Evolutionary conservation across 2,113 vertebrate species (phyloP).

Genomic region (Gallinago jamesoni): DNA sequence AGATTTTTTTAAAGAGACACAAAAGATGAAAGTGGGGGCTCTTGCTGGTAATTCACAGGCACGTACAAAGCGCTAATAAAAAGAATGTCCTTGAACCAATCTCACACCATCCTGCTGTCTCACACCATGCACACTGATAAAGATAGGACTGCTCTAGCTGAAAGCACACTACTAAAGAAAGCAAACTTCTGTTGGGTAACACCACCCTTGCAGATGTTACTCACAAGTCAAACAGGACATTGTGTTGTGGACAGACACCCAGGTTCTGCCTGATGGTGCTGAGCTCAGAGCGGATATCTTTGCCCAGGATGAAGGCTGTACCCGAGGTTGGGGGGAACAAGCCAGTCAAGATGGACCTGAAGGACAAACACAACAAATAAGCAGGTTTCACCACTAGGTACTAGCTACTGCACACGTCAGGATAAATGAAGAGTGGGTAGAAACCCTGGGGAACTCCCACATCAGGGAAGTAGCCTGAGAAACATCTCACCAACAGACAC

Average conservation of each 20-base stretch:
- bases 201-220: constrained; percentile 44
- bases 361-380: neutral
- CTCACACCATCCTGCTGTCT: neutral
- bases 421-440: neutral
- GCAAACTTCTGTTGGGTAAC: accelerated
- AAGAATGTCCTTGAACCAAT: neutral
- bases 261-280: constrained; percentile 89
- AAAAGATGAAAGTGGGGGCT: neutral
- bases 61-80: neutral
- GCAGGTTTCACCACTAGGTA: neutral
- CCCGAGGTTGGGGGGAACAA: constrained; percentile 94
- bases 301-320: constrained; percentile 94
- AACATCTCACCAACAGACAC: neutral
- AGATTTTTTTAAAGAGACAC: neutral
- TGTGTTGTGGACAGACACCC: constrained; percentile 96
- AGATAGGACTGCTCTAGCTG: neutral
- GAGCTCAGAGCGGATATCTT: constrained; percentile 91
- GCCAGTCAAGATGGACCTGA: constrained; percentile 96
- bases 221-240: constrained; percentile 96
- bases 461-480: neutral
- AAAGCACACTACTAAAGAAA: neutral
- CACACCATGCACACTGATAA: accelerated
- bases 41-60: neutral
- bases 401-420: neutral
- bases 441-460: neutral